Evolutionary conservation across 2,888 invertebrate genomes (phyloP), one percentile per base, ranked within the genome.

Genomic region (Suillia variegata): DNA sequence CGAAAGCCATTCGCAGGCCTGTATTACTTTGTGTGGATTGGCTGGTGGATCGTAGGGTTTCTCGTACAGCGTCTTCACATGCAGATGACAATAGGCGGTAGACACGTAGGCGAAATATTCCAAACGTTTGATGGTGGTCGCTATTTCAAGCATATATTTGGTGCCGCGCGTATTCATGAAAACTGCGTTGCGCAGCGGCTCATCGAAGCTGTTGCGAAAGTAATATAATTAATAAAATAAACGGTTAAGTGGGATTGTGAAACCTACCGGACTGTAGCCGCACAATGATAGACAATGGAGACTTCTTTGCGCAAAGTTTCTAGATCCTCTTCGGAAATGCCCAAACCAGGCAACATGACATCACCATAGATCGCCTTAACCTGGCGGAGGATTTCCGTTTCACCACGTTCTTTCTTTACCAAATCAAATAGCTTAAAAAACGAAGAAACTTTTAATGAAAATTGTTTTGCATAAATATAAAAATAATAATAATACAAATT

Each of bases 101-200:
- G 96, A 96, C 5, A 96, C 87, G 80, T 96, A 79, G 15, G 77
- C 80, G 53, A 81, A 81, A 59, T 90, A 92, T 82, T 87, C 84
- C 49, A 98, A 84, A 6, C 92, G 86, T 74, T 91, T 91, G 77
- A 89, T 87, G 65, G 87, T 85, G 74, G 89, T 90, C 52, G 92
- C 96, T 57, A 98, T 80, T 10, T 92, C 89, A 60, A 98, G 79
- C 85, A 98, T 89, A 63, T 91, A 86, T 77, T 93, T 92, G 0
- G 96, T 96, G 34, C 96, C 98, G 58, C 94, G 85, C 0, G 96
- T 92, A 82, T 98, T 99, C 81, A 98, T 85, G 56, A 96, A 84
- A 6, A 98, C 92, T 0, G 98, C 96, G 67, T 88, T 89, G 76
- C 92, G 93, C 54, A 99, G 84, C 17, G 90, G 87, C 79, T 98